Base-by-base conservation (phyloP, 2,888 invertebrate species). In the Lapara coniferarum region DNA sequence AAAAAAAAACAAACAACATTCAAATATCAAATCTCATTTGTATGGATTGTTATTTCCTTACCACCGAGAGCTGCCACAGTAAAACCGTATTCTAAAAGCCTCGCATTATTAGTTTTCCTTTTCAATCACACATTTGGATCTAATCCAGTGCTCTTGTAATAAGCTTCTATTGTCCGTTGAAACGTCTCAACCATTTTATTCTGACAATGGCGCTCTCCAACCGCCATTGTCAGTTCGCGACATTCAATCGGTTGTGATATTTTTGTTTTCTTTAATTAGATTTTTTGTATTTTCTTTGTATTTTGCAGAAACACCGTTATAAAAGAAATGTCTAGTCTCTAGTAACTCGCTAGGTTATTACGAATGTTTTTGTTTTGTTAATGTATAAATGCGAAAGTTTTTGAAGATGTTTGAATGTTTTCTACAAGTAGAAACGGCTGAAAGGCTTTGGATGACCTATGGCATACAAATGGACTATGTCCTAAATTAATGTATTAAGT, bases 101-200 rank as follows among this genome's bases (percentile, higher is more conserved):
- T 14, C n/a, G 53, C n/a, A 13, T 59, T 63, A 19, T 63, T 19
- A 16, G 13, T 19, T 19, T 19, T 59, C 46, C 19, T 63, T 63
- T 63, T 49, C 49, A 63, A 63, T 63, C 49, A 63, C 16, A 19
- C 16, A 59, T 44, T 19, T 49, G 49, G 46, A 63, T 19, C 19
- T 63, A 63, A 49, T 46, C 46, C 63, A 63, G 63, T 63, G 49
- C 19, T 16, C 16, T 46, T n/a, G 63, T 46, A 46, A 49, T 63
- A 63, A 63, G 63, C 13, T 19, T 16, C 63, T 13, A 63, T 63
- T 63, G 63, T 63, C 19, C 19, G 49, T 63, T 49, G 63, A 46
- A 63, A 63, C 19, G 46, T 19, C 63, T 63, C 63, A 63, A 63
- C 49, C 63, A 63, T 63, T 59, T 59, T 49, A 63, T 49, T 63